Conservation (phyloP, 2,113 vertebrate species). For the Oenanthe melanoleuca region DNA sequence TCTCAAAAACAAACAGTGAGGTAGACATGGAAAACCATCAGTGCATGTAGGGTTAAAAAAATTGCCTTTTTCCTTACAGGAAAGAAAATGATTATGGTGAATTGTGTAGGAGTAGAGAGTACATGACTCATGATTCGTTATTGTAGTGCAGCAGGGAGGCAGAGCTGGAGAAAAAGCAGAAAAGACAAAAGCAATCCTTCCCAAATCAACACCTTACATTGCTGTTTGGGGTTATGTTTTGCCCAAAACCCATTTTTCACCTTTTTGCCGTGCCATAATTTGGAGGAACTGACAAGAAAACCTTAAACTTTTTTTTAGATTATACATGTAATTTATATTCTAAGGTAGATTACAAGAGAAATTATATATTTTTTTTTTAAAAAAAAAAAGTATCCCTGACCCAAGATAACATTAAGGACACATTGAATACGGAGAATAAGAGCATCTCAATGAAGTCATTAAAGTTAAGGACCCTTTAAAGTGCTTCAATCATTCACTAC, state of each 20-base stretch:
- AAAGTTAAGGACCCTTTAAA: not conserved
- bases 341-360: not conserved
- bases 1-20: not conserved
- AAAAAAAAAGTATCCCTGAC: not conserved
- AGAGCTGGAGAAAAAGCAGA: conserved; percentile 7
- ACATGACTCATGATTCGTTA: conserved; percentile 24
- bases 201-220: not conserved
- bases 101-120: conserved; percentile 45
- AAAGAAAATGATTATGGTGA: conserved; percentile 9
- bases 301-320: not conserved
- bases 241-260: not conserved
- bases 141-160: not conserved
- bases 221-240: not conserved
- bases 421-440: not conserved
- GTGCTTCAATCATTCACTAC: fast-evolving
- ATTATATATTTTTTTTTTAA: not conserved
- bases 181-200: conserved; percentile 1
- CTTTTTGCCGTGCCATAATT: not conserved
- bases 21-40: not conserved
- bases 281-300: not conserved
- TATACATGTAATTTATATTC: not conserved
- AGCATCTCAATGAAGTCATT: not conserved
- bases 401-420: not conserved
- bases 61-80: not conserved
- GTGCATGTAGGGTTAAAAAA: not conserved